Evolutionary conservation across 2,888 invertebrate species (phyloP), one percentile per base, ranked within the genome.

Genomic region (Apotomis capreana): DNA sequence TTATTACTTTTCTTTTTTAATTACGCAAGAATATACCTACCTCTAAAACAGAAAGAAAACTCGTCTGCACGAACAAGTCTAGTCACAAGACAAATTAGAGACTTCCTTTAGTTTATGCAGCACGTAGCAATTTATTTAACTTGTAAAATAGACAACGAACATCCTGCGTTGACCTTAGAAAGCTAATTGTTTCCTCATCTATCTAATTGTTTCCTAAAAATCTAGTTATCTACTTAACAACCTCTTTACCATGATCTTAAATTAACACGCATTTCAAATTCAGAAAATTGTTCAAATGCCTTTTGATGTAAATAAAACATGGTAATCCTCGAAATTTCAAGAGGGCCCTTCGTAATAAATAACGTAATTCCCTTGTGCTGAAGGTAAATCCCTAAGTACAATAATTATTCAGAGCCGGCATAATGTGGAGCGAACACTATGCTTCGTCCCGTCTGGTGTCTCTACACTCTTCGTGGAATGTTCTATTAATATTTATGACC

Each of bases 401-500:
- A 69, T 63, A 46, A 65, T 73, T 64, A 65, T 69, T 59, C 59
- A 15, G 69, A 54, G 64, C n/a, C 44, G 52, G 69, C 55, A 46
- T 65, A 57, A 67, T 57, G 40, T 57, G 61, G 26, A 58, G 61
- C 40, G 64, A 72, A 59, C 65, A 70, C 54, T 54, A 58, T 46
- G 57, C 63, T 55, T 49, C 54, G 68, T 63, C 59, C 59, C 78
- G 77, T 78, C 79, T 80, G 81, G 82, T 84, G 57, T 70, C 70
- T 70, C 65, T 55, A 74, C 75, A 75, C 75, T 82, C 81, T 77
- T 82, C 82, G 81, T 83, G 79, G 86, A 87, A 86, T 87, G 85
- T 87, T 87, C 85, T 87, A 91, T 91, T 87, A 90, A 90, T 90
- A 91, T 91, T 90, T 89, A 90, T 90, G 87, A 85, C 84, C 86